A percentile compares a stretch with the other conserved stretches of the same genome.
Conservation (phyloP, 2,888 invertebrate species). For the Lagria hirta region DNA sequence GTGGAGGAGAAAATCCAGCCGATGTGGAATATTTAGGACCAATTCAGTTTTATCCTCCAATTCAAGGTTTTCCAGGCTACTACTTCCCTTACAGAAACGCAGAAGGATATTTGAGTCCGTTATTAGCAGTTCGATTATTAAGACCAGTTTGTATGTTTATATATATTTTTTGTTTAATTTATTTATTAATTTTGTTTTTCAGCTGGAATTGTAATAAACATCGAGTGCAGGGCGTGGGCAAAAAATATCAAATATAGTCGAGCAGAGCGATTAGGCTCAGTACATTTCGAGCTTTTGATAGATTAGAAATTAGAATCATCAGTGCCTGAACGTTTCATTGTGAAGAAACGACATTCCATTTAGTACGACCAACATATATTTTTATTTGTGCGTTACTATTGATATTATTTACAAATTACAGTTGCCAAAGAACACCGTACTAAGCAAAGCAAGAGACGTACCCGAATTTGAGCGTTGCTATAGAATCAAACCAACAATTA, state of each 20-base stretch:
- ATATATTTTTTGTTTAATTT: constrained; percentile 4
- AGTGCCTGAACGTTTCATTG: constrained; percentile 5
- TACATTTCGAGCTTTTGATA: constrained; percentile 67
- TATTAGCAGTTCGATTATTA: constrained; percentile 83
- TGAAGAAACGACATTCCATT: background rate
- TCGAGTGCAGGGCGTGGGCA: constrained; percentile 89
- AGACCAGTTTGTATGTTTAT: constrained; percentile 73
- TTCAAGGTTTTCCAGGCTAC: constrained; percentile 81
- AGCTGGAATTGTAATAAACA: constrained; percentile 66
- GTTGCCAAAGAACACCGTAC: too few relatives aligned
- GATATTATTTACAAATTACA: too few relatives aligned
- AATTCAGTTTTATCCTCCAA: constrained; percentile 71
- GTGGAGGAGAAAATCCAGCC: constrained; percentile 90
- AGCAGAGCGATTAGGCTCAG: constrained; percentile 62
- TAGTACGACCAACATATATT: background rate
- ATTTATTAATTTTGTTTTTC: constrained; percentile 35
- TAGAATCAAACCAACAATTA: too few relatives aligned
- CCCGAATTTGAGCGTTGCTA: too few relatives aligned
- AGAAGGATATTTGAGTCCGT: constrained; percentile 84
- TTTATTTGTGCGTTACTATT: too few relatives aligned
- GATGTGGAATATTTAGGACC: constrained; percentile 90
- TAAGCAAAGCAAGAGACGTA: too few relatives aligned
- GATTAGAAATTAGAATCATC: constrained; percentile 57
- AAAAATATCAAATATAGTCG: constrained; percentile 76
- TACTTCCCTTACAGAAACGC: constrained; percentile 88